Evolutionary conservation across 2,888 invertebrate genomes (phyloP).

Genomic region (Incurvaria masculella): DNA sequence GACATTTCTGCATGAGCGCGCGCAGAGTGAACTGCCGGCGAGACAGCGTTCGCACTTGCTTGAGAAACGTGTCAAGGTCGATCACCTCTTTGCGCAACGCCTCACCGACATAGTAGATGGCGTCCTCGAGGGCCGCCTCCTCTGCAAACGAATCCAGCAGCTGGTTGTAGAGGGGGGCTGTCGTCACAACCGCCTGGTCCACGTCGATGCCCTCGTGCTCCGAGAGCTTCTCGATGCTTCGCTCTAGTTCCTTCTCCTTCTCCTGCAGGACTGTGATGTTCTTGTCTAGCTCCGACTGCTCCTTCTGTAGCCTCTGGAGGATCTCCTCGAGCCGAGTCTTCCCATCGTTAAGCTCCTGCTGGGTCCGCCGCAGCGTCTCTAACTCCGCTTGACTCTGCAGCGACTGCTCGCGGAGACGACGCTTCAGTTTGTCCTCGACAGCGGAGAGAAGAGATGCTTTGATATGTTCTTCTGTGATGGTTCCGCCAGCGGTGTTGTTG

Average conservation of each 20-base stretch:
- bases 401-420: slow-evolving; percentile 84
- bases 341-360: slow-evolving; percentile 82
- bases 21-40: slow-evolving; percentile 94
- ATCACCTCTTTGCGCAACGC: slow-evolving; percentile 89
- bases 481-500: slow-evolving; percentile 60
- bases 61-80: slow-evolving; percentile 93
- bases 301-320: slow-evolving; percentile 70
- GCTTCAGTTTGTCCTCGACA: slow-evolving; percentile 88
- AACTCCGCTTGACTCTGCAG: slow-evolving; percentile 90
- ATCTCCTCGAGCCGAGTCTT: slow-evolving; percentile 79
- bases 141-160: slow-evolving; percentile 93
- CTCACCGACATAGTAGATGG: slow-evolving; percentile 97
- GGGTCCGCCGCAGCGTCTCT: slow-evolving; percentile 82
- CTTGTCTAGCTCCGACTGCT: slow-evolving; percentile 77
- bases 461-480: slow-evolving; percentile 95
- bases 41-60: slow-evolving; percentile 93
- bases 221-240: slow-evolving; percentile 71
- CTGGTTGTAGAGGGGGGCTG: slow-evolving; percentile 95
- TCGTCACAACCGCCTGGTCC: slow-evolving; percentile 95
- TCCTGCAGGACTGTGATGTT: slow-evolving; percentile 81
- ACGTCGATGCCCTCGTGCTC: slow-evolving; percentile 83
- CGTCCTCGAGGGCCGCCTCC: slow-evolving; percentile 97
- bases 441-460: slow-evolving; percentile 91
- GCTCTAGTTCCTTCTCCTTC: slow-evolving; percentile 82
- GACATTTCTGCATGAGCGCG: slow-evolving; percentile 95